Evolutionary conservation across 2,888 invertebrate species (phyloP), one percentile per base, ranked within the genome.

Genomic region (Chloroclysta siterata): DNA sequence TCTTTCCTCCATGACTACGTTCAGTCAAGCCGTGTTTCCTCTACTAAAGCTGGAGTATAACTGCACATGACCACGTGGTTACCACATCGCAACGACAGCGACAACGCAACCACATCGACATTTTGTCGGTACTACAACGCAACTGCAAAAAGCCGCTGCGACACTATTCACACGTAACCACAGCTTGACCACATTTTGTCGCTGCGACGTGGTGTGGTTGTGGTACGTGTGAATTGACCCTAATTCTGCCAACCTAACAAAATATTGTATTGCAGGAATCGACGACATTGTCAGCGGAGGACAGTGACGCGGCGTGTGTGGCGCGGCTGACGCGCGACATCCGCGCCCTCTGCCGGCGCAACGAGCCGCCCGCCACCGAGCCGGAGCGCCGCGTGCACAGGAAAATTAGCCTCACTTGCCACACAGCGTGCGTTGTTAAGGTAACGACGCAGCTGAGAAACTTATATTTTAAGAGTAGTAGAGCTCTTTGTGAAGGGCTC

Each of bases 321-420:
- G 74, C 82, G 10, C 87, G 93, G 0, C 81, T 94, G 14, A 87
- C 95, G 61, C 88, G 93, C 29, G 95, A 95, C 68, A 94, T 96
- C 47, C 91, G 95, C 14, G 93, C 93, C 0, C 82, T 93, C 68
- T 96, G 96, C 75, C 85, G 90, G 0, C 88, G 94, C 50, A 96
- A 96, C 85, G 94, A 94, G 75, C 82, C 88, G 4, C 84, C 90
- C 3, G 94, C 95, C 65, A 87, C 95, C 63, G 75, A 80, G 28
- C 76, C 78, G 6, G 68, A 73, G 46, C 71, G 83, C 0, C 71
- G 79, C 3, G 82, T 83, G 41, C 83, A 86, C 44, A 89, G 96
- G 74, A 96, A 96, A 89, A 96, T 96, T 77, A 96, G 96, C 74
- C 93, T 96, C 73, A 96, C 96, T 8, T 96, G 96, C 83, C 95